These are phyloP conservation scores for Rhinoderma darwinii DNA, from an alignment of 2,113 vertebrate genomes.

Conservation along the genomic window DNA sequence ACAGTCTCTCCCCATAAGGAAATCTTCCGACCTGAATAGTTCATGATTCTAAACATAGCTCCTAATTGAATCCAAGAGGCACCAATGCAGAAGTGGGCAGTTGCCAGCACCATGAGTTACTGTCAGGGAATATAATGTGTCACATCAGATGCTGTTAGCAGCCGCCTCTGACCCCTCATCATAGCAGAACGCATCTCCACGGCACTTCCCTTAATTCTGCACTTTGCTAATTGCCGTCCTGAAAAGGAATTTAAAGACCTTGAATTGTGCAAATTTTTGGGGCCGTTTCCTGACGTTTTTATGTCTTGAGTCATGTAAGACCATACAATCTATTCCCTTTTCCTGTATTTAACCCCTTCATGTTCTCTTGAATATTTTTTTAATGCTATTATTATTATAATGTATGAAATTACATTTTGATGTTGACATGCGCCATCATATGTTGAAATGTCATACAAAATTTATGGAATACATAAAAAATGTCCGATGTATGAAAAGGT, in stretches of 20 bases:
- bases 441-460: too few species aligned
- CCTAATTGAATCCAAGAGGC: conserved; percentile 24
- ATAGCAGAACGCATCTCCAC: background rate
- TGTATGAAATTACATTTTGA: too few species aligned
- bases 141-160: conserved; percentile 48
- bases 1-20: conserved; percentile 17
- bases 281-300: conserved; percentile 3
- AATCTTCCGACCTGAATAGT: conserved; percentile 27
- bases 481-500: too few species aligned
- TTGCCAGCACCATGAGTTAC: conserved; percentile 4
- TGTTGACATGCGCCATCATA: too few species aligned
- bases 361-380: background rate
- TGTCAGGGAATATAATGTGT: conserved; percentile 49
- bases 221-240: conserved; percentile 24
- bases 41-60: conserved; percentile 32
- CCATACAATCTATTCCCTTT: background rate
- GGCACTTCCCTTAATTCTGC: conserved; percentile 20
- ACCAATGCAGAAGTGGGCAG: conserved; percentile 5
- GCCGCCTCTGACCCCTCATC: conserved; percentile 41
- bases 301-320: background rate
- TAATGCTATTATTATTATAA: background rate
- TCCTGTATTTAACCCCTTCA: background rate
- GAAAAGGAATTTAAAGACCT: conserved; percentile 27
- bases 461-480: too few species aligned
- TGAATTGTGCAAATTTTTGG: conserved; percentile 45